Percentiles rank a stretch among this genome's conserved stretches.
phyloP scores from a whole-genome alignment of 2,888 invertebrate species.

The Drosophila hamatofila region DNA sequence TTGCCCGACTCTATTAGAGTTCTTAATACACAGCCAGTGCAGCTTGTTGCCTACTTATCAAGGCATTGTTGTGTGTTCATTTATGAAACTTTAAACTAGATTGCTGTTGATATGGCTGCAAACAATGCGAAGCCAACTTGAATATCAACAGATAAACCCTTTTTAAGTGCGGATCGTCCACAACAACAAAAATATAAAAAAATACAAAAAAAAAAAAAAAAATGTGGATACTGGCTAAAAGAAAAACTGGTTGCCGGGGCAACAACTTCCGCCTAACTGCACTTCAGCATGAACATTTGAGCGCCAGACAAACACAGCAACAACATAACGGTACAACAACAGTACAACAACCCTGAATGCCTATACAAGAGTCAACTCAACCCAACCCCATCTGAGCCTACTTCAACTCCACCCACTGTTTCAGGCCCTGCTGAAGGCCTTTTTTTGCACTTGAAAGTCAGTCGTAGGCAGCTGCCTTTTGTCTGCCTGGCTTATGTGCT shows the following conservation, averaged over 20 bases:
- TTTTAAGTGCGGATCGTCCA: constrained; percentile 12
- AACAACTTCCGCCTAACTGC: constrained; percentile 75
- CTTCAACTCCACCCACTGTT: not conserved
- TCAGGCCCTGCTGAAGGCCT: constrained; percentile 26
- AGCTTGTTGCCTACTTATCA: constrained; percentile 47
- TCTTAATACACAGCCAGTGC: not conserved
- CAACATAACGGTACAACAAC: constrained; percentile 56
- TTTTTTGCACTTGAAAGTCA: constrained; percentile 59
- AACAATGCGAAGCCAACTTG: constrained; percentile 20
- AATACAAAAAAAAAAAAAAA: constrained; percentile 1
- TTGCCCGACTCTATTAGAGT: not conserved
- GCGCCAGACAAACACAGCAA: constrained; percentile 36
- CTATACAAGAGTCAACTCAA: constrained; percentile 43
- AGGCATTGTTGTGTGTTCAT: constrained; percentile 47
- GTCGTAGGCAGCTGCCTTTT: constrained; percentile 68
- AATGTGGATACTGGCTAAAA: not conserved
- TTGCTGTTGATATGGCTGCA: constrained; percentile 19
- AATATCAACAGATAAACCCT: constrained; percentile 46
- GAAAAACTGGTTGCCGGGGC: constrained; percentile 39
- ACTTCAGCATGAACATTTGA: constrained; percentile 65
- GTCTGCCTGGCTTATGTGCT: constrained; percentile 58
- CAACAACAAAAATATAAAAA: constrained; percentile 13
- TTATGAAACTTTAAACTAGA: constrained; percentile 31
- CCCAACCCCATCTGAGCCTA: not conserved
- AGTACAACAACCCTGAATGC: constrained; percentile 65